Evolutionary conservation across 1,140 invertebrate species (phyloP).

Genomic region (Anastrepha obliqua): DNA sequence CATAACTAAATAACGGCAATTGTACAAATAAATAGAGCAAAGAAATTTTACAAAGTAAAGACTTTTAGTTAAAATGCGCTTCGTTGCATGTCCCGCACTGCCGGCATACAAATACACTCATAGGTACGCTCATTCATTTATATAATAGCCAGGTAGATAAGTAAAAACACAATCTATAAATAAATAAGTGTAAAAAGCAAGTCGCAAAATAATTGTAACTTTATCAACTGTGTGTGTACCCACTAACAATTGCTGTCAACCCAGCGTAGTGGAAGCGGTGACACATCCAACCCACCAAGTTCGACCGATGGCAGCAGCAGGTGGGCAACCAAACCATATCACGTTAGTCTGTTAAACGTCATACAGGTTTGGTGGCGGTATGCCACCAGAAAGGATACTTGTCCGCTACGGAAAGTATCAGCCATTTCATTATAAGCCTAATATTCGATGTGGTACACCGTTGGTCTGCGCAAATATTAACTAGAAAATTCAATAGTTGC

Average conservation of each 20-base stretch:
- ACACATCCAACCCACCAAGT: not conserved
- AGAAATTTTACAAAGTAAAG: slow-evolving; percentile 23
- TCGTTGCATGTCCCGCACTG: not conserved
- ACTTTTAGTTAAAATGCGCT: not conserved
- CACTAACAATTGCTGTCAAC: not conserved
- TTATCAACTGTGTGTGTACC: not conserved
- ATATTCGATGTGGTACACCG: not conserved
- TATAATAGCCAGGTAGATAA: too few relatives aligned
- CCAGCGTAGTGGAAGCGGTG: not conserved
- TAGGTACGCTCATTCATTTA: not conserved
- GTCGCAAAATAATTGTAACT: not conserved
- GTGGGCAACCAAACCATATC: not conserved
- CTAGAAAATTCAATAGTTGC: slow-evolving; percentile 8
- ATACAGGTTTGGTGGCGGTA: not conserved
- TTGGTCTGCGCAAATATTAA: not conserved
- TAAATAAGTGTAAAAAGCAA: not conserved
- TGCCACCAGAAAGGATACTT: not conserved
- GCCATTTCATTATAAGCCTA: not conserved
- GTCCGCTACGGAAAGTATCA: not conserved
- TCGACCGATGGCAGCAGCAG: not conserved
- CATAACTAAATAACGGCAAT: slow-evolving; percentile 14
- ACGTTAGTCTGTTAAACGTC: not conserved
- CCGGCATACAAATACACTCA: not conserved
- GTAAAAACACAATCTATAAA: too few relatives aligned
- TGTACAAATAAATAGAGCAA: slow-evolving; percentile 26